Base-by-base conservation (phyloP, 2,113 vertebrate genomes). In the Meles meles region DNA sequence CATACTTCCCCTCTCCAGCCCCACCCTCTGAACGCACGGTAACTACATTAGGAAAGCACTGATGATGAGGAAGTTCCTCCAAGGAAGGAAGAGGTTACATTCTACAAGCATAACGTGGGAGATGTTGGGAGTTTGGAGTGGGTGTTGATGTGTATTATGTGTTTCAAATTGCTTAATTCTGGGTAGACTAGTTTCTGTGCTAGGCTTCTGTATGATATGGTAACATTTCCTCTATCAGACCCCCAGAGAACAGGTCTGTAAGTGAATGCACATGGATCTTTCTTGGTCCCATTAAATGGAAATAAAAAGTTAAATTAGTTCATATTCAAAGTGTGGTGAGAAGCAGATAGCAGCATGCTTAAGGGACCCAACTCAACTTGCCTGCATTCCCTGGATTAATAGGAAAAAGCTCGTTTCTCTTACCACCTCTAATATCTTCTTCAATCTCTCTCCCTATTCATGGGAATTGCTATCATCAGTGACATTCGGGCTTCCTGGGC, bases 271-370 rank as follows among this genome's bases (percentile, higher is more conserved):
- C 31, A 93, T 85, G 93, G 92, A 96, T 84, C 96, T 92, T 97
- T 74, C 89, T 79, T 97, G 91, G 88, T 74, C 92, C 97, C 92
- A 82, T 93, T 96, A 96, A 98, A 98, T 61, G 71, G 90, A 98
- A 98, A 98, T 94, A 95, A 97, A 97, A 98, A 90, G 93, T 98
- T 95, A 95, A 77, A 97, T 93, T 91, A 95, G 86, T 88, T 98
- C 90, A 44, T 90, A 95, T 92, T 98, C 95, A 95, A 97, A 98
- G 97, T 52, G 7, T 6, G 65, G 91, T 92, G 90, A 90, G 87
- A 98, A 97, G 88, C 39, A 82, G 96, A 98, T 93, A 92, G 98
- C 93, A 96, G 87, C 88, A 65, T 12, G 89, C 87, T 98, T 44
- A 82, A 95, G 97, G 96, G 97, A 97, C 94, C 2, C 31, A 96